Percentiles rank a stretch among this genome's conserved stretches.
phyloP scores from a whole-genome alignment of 2,888 invertebrate species.

The Syrista parreyssii region DNA sequence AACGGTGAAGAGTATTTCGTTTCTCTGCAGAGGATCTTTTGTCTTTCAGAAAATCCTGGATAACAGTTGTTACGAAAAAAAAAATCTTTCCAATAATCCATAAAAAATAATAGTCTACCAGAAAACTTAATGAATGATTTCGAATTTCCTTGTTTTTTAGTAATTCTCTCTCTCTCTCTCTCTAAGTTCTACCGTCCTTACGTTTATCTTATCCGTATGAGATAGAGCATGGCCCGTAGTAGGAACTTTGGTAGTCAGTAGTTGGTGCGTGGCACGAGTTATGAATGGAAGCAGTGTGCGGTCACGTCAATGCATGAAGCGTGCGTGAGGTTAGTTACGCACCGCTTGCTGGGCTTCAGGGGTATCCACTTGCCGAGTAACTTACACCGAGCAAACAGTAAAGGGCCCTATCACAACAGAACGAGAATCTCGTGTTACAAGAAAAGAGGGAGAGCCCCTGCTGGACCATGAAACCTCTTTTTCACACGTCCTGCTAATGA shows the following conservation, averaged over 20 bases:
- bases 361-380: slow-evolving; percentile 39
- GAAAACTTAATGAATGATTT: background rate
- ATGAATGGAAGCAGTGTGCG: slow-evolving; percentile 61
- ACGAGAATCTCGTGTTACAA: slow-evolving; percentile 36
- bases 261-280: slow-evolving; percentile 32
- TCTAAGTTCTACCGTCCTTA: background rate
- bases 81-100: background rate
- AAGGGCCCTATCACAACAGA: slow-evolving; percentile 37
- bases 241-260: slow-evolving; percentile 3
- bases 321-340: slow-evolving; percentile 64
- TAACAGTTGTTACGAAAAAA: background rate
- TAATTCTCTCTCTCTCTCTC: background rate
- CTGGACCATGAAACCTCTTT: slow-evolving; percentile 3
- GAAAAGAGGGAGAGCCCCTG: slow-evolving; percentile 6
- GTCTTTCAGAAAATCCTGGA: background rate
- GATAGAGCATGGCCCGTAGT: background rate
- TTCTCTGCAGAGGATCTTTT: background rate
- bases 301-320: slow-evolving; percentile 57
- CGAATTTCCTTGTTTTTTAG: background rate
- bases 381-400: slow-evolving; percentile 28
- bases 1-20: background rate
- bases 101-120: background rate
- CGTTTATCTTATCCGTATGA: background rate
- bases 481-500: slow-evolving; percentile 33
- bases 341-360: slow-evolving; percentile 56